Base-by-base conservation (phyloP, 1,140 invertebrate species). In the Hermetia illucens region DNA sequence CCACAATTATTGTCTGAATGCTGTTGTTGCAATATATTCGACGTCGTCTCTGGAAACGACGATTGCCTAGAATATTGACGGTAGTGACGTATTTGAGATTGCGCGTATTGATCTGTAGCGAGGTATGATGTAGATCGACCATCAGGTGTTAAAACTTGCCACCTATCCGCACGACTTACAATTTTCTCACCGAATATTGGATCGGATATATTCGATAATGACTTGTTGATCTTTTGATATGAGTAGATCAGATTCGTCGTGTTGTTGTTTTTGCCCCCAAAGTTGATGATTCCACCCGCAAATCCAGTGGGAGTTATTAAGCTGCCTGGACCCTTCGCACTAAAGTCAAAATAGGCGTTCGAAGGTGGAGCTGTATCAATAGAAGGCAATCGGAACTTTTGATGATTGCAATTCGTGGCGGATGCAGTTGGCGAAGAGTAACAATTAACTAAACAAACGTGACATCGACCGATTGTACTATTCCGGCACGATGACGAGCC, bases 391-490 rank as follows among this genome's bases (percentile, higher is more conserved):
- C 35, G 30, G 13, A 32, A 32, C 6, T 32, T 17, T 2, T 6
- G 19, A 16, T 35, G 37, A 15, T 30, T 30, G 21, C 24, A 27
- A 30, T 30, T n/a, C n/a, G n/a, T n/a, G n/a, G n/a, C 18, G n/a
- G n/a, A 12, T 1, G 15, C 43, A 42, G n/a, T n/a, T n/a, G n/a
- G n/a, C n/a, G n/a, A n/a, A n/a, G n/a, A n/a, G 43, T 55, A 49
- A 39, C 55, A 57, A 37, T 53, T 58, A 12, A 55, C 55, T 42
- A 55, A 52, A 36, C 55, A 58, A 20, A 58, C 55, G 39, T 58
- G 55, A 32, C 55, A 58, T 25, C 55, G n/a, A n/a, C n/a, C 55
- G 21, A 21, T 35, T n/a, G 34, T 35, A 15, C 21, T 12, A n/a
- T 20, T 20, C 3, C 19, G 16, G 29, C 55, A 52, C 5, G 44